Evolutionary conservation across 1,140 invertebrate species (phyloP), one percentile per base, ranked within the genome.

Genomic region (Sitobion miscanthi): DNA sequence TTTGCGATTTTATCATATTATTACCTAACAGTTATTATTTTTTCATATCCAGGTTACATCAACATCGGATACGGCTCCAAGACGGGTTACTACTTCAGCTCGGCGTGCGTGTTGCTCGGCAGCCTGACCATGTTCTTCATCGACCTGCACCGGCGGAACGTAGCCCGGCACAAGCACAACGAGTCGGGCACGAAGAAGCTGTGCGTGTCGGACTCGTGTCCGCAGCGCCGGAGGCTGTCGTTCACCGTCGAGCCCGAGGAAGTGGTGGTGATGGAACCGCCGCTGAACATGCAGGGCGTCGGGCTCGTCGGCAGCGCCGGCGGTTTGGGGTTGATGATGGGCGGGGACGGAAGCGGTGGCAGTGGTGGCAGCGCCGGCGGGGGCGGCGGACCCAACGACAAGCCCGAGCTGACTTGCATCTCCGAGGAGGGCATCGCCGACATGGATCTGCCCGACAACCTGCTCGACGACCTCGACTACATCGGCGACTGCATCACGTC

Each of bases 301-400:
- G 97, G 98, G 95, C 96, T 98, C 62, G 98, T 97, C 3, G 98
- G 97, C 94, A 98, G 98, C 95, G 97, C 98, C 94, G 98, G 98
- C 94, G 98, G 97, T 20, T 77, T 77, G 62, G 62, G 62, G 30
- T n/a, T 95, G 57, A 96, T 96, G 83, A 96, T 96, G 94, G 94
- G 94, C 94, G 94, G 21, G 62, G 93, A 6, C 77, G 91, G 30
- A 49, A 54, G 57, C 0, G 82, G 52, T 95, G 96, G 52, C 42
- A 96, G 97, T 94, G 97, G 96, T 0, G 97, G 98, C 2, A 98
- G 97, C 95, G 98, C 98, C 94, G 98, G 97, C 95, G 87, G 90
- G 5, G 20, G 57, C 38, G 35, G 57, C 2, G 93, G 87, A 23
- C 89, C 94, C 11, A 94, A 94, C 0, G 96, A 96, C 57, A 96